Evolutionary conservation across 2,113 vertebrate genomes (phyloP), one percentile per base, ranked within the genome.

Genomic region (Corythaeola cristata): DNA sequence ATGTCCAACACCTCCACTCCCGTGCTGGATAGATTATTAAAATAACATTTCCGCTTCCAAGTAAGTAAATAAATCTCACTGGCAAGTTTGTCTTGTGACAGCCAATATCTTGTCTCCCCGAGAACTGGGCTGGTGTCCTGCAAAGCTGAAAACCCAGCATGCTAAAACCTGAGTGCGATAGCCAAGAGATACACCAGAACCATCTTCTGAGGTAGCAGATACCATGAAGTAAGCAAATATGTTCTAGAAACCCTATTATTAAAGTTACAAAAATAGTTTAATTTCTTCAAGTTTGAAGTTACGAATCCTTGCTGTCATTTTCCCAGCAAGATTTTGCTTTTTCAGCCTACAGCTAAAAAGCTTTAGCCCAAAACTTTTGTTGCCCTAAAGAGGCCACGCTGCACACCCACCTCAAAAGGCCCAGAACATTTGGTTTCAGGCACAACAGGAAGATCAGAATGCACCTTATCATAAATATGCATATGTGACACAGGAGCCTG

Each of bases 21-120:
- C 4, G 3, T 33, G 72, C 72, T 96, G 94, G 91, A 85, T 89
- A 71, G 56, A 45, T 79, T 94, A 76, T 89, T 96, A 80, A 89
- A 96, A 83, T 50, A 96, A 95, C 88, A 90, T 52, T 94, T 90
- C 75, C 56, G 18, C 64, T 94, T 96, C 96, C 95, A 96, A 94
- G 95, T 78, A 81, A 91, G 90, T 84, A 93, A 96, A 96, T 88
- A 95, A 91, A 96, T 88, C 85, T 85, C 67, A 33, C 83, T 93
- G 79, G 78, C 83, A 83, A 88, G 88, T 91, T 96, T 91, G 79
- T 90, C 73, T 90, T 96, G 59, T 95, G 82, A 90, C 85, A 90
- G 91, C 88, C 88, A 96, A 75, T 58, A 71, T 91, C 81, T 96
- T 71, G 55, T 93, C 93, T 93, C 63, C 78, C 88, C 5, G 0